These are phyloP conservation scores for Thalpophila matura DNA, from an alignment of 2,888 invertebrate species.

Conservation along the genomic window DNA sequence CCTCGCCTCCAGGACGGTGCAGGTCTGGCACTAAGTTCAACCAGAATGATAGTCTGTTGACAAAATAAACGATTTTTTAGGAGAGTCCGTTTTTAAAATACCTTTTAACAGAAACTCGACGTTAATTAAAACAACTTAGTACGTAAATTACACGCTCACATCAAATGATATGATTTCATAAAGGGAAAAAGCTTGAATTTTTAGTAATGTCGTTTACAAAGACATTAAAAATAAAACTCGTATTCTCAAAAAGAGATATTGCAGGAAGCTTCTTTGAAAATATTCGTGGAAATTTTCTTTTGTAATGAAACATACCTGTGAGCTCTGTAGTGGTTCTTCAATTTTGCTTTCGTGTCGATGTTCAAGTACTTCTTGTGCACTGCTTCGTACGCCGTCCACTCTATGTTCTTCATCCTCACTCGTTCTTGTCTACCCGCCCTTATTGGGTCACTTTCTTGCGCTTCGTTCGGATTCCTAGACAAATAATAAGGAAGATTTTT, in stretches of 20 bases:
- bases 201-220: conserved; percentile 16
- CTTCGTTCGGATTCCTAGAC: conserved; percentile 96
- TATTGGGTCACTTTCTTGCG: conserved; percentile 92
- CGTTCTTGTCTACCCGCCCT: conserved; percentile 94
- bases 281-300: conserved; percentile 13
- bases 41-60: conserved; percentile 96
- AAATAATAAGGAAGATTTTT: conserved; percentile 2
- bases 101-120: conserved; percentile 8
- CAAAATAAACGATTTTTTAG: conserved; percentile 47
- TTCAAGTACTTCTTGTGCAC: conserved; percentile 98
- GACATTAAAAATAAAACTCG: conserved; percentile 15
- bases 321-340: conserved; percentile 98
- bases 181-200: conserved; percentile 7
- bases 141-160: not conserved
- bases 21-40: conserved; percentile 97
- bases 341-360: conserved; percentile 96
- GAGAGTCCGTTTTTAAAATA: not conserved
- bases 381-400: conserved; percentile 98
- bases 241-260: conserved; percentile 13
- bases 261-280: conserved; percentile 2
- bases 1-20: conserved; percentile 96
- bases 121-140: conserved; percentile 7
- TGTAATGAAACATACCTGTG: conserved; percentile 90
- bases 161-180: not conserved
- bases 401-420: conserved; percentile 95